phyloP scores from a whole-genome alignment of 2,888 invertebrate genomes.

The Nycteola revayana region DNA sequence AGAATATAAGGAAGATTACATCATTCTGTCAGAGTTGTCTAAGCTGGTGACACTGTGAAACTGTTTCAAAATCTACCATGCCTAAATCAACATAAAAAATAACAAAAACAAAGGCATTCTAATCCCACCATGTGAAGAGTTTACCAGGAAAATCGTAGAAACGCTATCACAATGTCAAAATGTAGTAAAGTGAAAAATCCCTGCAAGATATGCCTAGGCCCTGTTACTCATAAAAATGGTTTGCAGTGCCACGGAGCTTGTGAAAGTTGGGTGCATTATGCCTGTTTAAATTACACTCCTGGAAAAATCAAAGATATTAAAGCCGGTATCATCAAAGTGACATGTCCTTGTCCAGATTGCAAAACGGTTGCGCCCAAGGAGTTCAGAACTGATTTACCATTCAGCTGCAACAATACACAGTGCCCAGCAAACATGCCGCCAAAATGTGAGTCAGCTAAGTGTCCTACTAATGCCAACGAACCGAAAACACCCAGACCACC shows the following conservation, averaged over 20 bases:
- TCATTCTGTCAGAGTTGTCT: too few relatives aligned
- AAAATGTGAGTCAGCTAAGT: slow-evolving; percentile 27
- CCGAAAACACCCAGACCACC: not conserved
- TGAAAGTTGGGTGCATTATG: slow-evolving; percentile 60
- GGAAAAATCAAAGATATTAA: slow-evolving; percentile 65
- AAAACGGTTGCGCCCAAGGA: slow-evolving; percentile 48
- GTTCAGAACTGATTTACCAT: slow-evolving; percentile 44
- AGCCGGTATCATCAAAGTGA: slow-evolving; percentile 54
- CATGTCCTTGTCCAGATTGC: slow-evolving; percentile 71
- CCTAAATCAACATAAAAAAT: not conserved
- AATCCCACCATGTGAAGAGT: slow-evolving; percentile 16
- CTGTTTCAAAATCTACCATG: too few relatives aligned
- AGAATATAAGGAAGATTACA: too few relatives aligned
- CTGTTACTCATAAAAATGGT: slow-evolving; percentile 54
- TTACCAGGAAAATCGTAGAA: slow-evolving; percentile 12
- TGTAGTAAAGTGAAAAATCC: slow-evolving; percentile 55
- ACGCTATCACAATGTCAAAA: slow-evolving; percentile 44
- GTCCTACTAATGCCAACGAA: not conserved
- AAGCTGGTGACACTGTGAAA: too few relatives aligned
- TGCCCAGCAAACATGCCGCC: slow-evolving; percentile 58
- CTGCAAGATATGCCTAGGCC: slow-evolving; percentile 63
- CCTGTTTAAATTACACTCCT: slow-evolving; percentile 62
- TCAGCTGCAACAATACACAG: slow-evolving; percentile 46
- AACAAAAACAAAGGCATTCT: slow-evolving; percentile 9
- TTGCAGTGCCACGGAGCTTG: slow-evolving; percentile 65